Percentiles rank a stretch among this genome's conserved stretches.
Evolutionary conservation across 2,888 invertebrate genomes (phyloP).

Genomic region (Cremastinae sp.): DNA sequence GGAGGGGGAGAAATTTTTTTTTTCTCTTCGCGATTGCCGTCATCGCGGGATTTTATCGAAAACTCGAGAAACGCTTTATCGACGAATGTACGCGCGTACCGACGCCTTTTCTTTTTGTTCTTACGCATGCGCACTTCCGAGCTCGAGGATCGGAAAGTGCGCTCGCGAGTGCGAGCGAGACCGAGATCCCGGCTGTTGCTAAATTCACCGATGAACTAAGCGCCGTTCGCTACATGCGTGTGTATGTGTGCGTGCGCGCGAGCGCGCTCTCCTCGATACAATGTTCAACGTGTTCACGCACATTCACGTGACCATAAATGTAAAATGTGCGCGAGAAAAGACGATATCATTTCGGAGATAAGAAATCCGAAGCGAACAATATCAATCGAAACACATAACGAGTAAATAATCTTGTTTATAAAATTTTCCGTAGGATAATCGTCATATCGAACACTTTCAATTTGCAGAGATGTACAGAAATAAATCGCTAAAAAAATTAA

Average conservation of each 20-base stretch:
- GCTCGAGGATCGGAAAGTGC: constrained; percentile 14
- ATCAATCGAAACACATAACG: constrained; percentile 45
- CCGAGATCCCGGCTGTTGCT: constrained; percentile 51
- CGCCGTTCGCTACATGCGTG: constrained; percentile 65
- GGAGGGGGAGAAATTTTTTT: neutral
- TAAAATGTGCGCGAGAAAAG: constrained; percentile 44
- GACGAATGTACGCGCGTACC: neutral
- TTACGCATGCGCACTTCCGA: constrained; percentile 19
- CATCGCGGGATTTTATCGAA: constrained; percentile 29
- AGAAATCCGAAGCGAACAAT: constrained; percentile 44
- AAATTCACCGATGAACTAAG: constrained; percentile 73
- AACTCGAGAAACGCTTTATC: constrained; percentile 12
- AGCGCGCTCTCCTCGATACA: too few species aligned
- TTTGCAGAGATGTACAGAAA: too few species aligned
- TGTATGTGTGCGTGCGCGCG: too few species aligned
- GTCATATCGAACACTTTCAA: neutral
- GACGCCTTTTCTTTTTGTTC: constrained; percentile 11
- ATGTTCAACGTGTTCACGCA: too few species aligned
- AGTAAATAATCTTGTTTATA: constrained; percentile 11
- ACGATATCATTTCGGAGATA: constrained; percentile 60
- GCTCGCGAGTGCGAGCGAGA: constrained; percentile 18
- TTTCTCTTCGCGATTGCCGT: constrained; percentile 27
- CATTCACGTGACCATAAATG: too few species aligned
- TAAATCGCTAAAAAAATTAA: too few species aligned
- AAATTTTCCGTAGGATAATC: neutral